These are phyloP conservation scores for Scaptomyza flava DNA, from an alignment of 2,888 invertebrate genomes.

Conservation along the genomic window DNA sequence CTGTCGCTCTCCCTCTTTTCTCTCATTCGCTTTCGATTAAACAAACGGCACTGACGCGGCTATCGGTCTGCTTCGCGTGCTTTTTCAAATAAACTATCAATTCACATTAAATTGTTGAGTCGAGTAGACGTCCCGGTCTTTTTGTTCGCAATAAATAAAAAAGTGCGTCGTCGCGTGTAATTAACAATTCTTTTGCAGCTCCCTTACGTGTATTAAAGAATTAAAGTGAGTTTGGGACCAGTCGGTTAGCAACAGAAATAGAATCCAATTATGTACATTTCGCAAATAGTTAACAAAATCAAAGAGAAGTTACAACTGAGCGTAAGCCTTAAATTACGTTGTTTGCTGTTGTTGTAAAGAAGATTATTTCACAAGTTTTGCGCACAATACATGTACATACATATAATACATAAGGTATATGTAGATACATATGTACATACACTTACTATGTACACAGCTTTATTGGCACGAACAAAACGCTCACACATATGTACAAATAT, in stretches of 20 bases:
- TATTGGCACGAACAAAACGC: constrained; percentile 45
- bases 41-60: constrained; percentile 6
- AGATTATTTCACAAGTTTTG: constrained; percentile 71
- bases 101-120: constrained; percentile 35
- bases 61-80: constrained; percentile 18
- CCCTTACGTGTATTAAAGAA: constrained; percentile 25
- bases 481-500: constrained; percentile 10
- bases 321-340: constrained; percentile 57
- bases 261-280: constrained; percentile 54
- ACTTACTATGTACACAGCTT: constrained; percentile 17
- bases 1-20: constrained; percentile 5
- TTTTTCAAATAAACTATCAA: constrained; percentile 44
- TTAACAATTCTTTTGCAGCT: constrained; percentile 24
- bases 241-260: not conserved
- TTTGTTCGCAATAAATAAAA: constrained; percentile 20
- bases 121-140: constrained; percentile 41
- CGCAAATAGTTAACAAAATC: constrained; percentile 67
- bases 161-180: constrained; percentile 33
- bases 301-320: constrained; percentile 69
- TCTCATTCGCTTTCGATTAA: constrained; percentile 13
- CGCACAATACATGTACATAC: constrained; percentile 41
- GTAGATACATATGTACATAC: constrained; percentile 4
- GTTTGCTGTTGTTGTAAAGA: constrained; percentile 37
- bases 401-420: constrained; percentile 4
- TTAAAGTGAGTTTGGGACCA: constrained; percentile 47